These are phyloP conservation scores for Eidolon dupreanum DNA, from an alignment of 2,797 vertebrate species.

Conservation along the genomic window DNA sequence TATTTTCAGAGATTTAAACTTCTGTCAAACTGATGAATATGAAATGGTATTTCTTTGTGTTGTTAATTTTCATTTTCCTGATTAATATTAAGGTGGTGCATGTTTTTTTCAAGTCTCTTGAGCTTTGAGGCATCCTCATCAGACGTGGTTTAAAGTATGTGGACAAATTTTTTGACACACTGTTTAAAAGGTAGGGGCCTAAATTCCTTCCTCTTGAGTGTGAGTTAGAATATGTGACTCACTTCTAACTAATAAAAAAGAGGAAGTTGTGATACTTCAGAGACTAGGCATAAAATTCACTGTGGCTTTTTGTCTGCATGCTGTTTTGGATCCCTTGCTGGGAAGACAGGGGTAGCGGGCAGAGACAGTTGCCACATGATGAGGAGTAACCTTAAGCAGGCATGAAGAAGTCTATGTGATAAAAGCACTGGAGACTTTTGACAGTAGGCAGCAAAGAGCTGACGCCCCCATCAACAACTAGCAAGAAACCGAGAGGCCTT, in stretches of 20 bases:
- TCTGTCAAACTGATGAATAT: neutral
- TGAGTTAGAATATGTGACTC: neutral
- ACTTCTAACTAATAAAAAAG: neutral
- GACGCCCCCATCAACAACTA: neutral
- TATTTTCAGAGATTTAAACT: neutral
- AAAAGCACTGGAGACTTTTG: neutral
- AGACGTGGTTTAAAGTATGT: neutral
- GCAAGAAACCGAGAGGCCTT: neutral
- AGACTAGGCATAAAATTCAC: neutral
- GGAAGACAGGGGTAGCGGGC: rapidly evolving
- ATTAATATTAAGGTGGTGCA: neutral
- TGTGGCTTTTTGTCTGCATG: neutral
- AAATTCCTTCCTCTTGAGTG: neutral
- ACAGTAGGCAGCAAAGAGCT: neutral
- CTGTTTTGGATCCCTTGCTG: neutral
- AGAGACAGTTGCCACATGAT: neutral
- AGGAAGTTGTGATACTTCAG: neutral
- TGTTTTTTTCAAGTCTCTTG: neutral
- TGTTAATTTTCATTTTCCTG: neutral
- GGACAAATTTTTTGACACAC: neutral
- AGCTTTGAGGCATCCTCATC: neutral
- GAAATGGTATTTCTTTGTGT: neutral
- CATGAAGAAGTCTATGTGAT: neutral
- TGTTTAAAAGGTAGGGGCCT: neutral
- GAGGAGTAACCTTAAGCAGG: neutral